A percentile compares a stretch with the other conserved stretches of the same genome.
These are phyloP conservation scores for Formica exsecta DNA, from an alignment of 1,140 invertebrate genomes.

Conservation along the genomic window DNA sequence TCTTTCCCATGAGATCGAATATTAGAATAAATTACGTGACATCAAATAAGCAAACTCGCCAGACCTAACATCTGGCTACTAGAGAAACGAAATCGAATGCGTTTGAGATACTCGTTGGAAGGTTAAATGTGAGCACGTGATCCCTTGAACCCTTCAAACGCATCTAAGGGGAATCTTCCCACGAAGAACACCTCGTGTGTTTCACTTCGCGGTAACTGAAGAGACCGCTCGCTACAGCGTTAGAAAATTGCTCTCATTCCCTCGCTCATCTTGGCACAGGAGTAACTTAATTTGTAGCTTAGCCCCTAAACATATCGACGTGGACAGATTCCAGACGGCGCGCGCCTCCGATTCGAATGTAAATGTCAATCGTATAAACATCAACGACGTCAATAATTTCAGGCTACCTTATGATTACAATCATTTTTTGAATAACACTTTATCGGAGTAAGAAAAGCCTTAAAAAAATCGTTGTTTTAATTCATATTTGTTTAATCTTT, in stretches of 20 bases:
- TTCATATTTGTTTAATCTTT: too few relatives aligned
- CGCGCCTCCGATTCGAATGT: background rate
- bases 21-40: constrained; percentile 31
- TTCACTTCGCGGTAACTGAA: constrained; percentile 58
- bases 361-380: background rate
- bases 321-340: constrained; percentile 63
- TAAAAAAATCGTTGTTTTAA: too few relatives aligned
- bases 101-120: background rate
- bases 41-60: background rate
- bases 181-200: constrained; percentile 28
- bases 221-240: constrained; percentile 59
- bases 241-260: constrained; percentile 70
- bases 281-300: constrained; percentile 70
- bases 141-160: constrained; percentile 17
- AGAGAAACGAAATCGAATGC: background rate
- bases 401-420: background rate
- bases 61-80: background rate
- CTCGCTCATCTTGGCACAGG: constrained; percentile 73
- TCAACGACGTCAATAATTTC: background rate
- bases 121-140: background rate
- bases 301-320: constrained; percentile 40
- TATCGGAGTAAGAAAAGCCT: background rate
- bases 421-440: background rate
- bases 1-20: constrained; percentile 28
- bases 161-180: background rate